A percentile compares a stretch with the other conserved stretches of the same genome.
phyloP scores from a whole-genome alignment of 2,888 invertebrate species.

The Drosophila gaucha region DNA sequence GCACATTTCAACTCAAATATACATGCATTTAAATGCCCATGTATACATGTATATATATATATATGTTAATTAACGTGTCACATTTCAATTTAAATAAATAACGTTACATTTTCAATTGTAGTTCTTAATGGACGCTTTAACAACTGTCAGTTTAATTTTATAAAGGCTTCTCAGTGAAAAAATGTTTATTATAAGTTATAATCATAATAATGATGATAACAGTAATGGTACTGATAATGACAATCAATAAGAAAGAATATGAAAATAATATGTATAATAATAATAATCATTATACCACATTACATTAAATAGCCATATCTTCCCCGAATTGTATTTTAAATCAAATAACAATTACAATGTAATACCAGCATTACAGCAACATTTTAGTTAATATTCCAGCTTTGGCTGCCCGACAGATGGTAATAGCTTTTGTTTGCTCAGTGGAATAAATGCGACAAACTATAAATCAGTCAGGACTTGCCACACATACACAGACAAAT shows the following conservation, averaged over 20 bases:
- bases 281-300: background rate
- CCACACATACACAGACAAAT: slow-evolving; percentile 20
- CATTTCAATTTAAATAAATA: slow-evolving; percentile 18
- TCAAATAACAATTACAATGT: background rate
- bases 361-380: background rate
- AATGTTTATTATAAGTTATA: background rate
- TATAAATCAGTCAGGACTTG: slow-evolving; percentile 30
- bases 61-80: slow-evolving; percentile 57
- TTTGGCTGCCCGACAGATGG: background rate
- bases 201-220: background rate
- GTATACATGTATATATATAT: background rate
- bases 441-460: slow-evolving; percentile 3
- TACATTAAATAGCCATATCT: background rate
- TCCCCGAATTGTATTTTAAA: background rate
- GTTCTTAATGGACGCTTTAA: slow-evolving; percentile 1
- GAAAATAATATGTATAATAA: background rate
- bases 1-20: slow-evolving; percentile 1
- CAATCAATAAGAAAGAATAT: background rate
- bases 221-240: background rate
- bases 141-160: slow-evolving; percentile 3
- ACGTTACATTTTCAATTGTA: slow-evolving; percentile 7
- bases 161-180: background rate
- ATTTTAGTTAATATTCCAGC: background rate
- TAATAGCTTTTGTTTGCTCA: background rate
- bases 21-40: background rate